phyloP scores from a whole-genome alignment of 2,888 invertebrate species.

The Cataglyphis altisquamis region DNA sequence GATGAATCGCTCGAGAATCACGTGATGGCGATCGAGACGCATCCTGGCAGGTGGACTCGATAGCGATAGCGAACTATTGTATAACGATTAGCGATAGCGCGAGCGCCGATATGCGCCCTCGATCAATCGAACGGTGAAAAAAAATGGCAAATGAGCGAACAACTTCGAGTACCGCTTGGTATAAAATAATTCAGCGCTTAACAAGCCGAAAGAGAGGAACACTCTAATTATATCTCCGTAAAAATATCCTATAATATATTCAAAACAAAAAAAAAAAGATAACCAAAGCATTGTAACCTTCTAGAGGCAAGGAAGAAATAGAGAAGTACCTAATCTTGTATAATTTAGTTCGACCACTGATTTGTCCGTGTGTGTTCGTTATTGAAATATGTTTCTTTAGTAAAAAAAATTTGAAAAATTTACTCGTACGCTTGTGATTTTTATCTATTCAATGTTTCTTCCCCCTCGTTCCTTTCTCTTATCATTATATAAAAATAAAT shows the following conservation, averaged over 20 bases:
- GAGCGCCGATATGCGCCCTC: slow-evolving; percentile 45
- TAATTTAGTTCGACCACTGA: slow-evolving; percentile 84
- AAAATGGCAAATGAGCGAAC: slow-evolving; percentile 47
- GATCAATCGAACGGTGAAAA: slow-evolving; percentile 62
- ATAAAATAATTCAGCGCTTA: slow-evolving; percentile 59
- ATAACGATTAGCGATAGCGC: slow-evolving; percentile 64
- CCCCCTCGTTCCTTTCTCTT: not conserved
- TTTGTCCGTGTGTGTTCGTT: slow-evolving; percentile 88
- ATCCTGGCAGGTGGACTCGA: slow-evolving; percentile 44
- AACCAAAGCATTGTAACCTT: slow-evolving; percentile 83
- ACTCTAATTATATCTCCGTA: slow-evolving; percentile 69
- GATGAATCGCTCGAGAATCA: slow-evolving; percentile 2
- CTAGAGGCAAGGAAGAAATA: slow-evolving; percentile 82
- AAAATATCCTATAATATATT: slow-evolving; percentile 82
- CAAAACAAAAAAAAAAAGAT: slow-evolving; percentile 74
- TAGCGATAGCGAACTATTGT: slow-evolving; percentile 69
- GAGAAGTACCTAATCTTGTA: slow-evolving; percentile 82
- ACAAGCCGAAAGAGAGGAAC: slow-evolving; percentile 49
- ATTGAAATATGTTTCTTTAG: slow-evolving; percentile 88
- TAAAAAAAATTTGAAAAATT: slow-evolving; percentile 85
- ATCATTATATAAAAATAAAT: not conserved
- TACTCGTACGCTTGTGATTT: slow-evolving; percentile 9
- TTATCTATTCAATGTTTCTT: not conserved
- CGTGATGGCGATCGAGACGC: slow-evolving; percentile 24
- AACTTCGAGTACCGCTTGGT: slow-evolving; percentile 75